A percentile compares a stretch with the other conserved stretches of the same genome.
phyloP scores from a whole-genome alignment of 2,113 vertebrate genomes.

The Lagopus muta region DNA sequence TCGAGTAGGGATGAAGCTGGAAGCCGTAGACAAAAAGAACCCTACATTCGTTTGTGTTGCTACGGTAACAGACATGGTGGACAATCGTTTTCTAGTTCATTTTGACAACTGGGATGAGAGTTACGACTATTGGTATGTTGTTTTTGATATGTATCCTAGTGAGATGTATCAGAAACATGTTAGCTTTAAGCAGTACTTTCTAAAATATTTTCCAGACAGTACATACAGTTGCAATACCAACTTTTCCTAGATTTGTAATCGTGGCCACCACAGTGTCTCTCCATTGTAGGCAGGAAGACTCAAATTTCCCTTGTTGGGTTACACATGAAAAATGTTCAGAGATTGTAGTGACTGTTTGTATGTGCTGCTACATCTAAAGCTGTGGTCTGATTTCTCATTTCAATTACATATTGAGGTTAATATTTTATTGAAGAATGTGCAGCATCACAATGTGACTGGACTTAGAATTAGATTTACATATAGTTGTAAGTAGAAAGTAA shows the following conservation, averaged over 20 bases:
- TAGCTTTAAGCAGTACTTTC: background rate
- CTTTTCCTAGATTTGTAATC: background rate
- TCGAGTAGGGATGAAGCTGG: slow-evolving; percentile 89
- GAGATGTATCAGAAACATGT: background rate
- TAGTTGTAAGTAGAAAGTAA: background rate
- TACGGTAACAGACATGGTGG: slow-evolving; percentile 89
- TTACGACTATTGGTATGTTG: slow-evolving; percentile 88
- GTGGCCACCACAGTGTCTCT: background rate
- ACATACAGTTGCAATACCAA: background rate
- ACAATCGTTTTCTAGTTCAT: slow-evolving; percentile 89
- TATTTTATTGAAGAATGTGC: background rate
- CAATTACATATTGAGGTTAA: background rate
- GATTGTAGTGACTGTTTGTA: rapidly evolving
- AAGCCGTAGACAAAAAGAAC: slow-evolving; percentile 89
- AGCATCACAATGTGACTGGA: background rate
- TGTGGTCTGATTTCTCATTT: background rate
- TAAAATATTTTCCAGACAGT: background rate
- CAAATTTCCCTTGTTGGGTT: background rate
- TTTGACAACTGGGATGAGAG: slow-evolving; percentile 92
- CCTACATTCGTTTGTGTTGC: slow-evolving; percentile 89
- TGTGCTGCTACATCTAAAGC: background rate
- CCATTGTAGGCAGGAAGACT: background rate
- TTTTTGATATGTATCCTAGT: slow-evolving; percentile 40
- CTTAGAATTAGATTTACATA: background rate
- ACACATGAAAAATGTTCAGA: background rate